phyloP scores from a whole-genome alignment of 2,113 vertebrate species.

The Narcine bancroftii region DNA sequence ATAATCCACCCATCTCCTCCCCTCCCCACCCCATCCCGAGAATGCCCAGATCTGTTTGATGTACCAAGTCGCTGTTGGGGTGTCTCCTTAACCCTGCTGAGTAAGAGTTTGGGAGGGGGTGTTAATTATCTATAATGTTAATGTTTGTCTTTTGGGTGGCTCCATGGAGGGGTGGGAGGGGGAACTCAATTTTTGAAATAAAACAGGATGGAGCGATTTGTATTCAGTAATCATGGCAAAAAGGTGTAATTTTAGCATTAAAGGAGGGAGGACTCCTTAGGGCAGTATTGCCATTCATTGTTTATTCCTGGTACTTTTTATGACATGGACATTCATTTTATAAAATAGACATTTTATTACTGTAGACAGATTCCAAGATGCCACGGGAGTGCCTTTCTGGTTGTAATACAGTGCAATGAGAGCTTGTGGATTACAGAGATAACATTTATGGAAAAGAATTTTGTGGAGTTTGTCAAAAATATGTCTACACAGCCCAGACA shows the following conservation, averaged over 20 bases:
- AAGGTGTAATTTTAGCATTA: not conserved
- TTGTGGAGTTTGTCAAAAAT: constrained; percentile 28
- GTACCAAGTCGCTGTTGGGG: no score
- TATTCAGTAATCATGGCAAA: not conserved
- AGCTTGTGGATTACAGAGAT: not conserved
- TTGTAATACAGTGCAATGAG: not conserved
- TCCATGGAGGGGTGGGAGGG: no score
- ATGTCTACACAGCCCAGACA: constrained; percentile 47
- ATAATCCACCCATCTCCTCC: no score
- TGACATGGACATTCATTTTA: no score
- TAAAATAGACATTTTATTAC: not conserved
- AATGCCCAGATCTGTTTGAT: not conserved
- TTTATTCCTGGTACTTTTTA: not conserved
- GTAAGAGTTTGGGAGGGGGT: no score
- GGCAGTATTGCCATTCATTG: not conserved
- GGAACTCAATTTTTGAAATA: not conserved
- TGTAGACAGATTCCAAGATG: not conserved
- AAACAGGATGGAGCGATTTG: not conserved
- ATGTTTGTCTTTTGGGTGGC: no score
- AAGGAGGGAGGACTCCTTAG: not conserved
- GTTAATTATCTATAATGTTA: no score
- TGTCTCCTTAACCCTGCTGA: no score
- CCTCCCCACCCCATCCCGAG: no score
- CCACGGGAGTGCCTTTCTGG: not conserved
- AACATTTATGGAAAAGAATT: not conserved